Conservation (phyloP, 1,140 invertebrate species). For the Hydropsyche tenuis region DNA sequence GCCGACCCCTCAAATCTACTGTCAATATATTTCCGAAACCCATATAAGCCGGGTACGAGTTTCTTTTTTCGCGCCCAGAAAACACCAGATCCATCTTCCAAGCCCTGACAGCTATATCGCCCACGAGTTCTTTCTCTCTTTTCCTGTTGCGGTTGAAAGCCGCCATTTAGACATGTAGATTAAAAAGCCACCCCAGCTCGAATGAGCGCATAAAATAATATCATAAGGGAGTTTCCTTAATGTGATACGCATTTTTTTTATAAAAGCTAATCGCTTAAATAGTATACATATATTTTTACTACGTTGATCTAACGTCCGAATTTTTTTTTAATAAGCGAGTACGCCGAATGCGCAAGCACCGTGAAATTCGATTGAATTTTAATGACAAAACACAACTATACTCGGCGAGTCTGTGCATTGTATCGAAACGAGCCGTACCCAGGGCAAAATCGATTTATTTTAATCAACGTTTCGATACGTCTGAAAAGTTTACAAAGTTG, state of each 20-base stretch:
- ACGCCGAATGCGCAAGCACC: too few species aligned
- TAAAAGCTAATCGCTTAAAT: neutral
- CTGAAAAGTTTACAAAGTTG: slow-evolving; percentile 29
- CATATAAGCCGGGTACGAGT: slow-evolving; percentile 49
- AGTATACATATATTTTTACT: too few species aligned
- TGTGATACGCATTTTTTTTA: neutral
- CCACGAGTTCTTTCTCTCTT: slow-evolving; percentile 43
- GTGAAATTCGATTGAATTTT: too few species aligned
- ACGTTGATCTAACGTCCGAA: too few species aligned
- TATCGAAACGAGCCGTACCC: too few species aligned
- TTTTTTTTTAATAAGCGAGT: too few species aligned
- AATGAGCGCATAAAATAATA: neutral
- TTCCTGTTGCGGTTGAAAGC: slow-evolving; percentile 46
- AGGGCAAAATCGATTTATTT: too few species aligned
- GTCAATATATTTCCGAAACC: slow-evolving; percentile 51
- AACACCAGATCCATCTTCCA: slow-evolving; percentile 49
- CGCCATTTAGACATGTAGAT: slow-evolving; percentile 33
- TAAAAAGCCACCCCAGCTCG: slow-evolving; percentile 11
- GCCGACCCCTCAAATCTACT: slow-evolving; percentile 50
- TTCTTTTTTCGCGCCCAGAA: slow-evolving; percentile 48
- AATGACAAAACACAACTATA: too few species aligned
- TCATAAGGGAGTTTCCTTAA: neutral
- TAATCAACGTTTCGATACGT: slow-evolving; percentile 3
- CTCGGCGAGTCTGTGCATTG: too few species aligned
- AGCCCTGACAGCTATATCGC: slow-evolving; percentile 50